These are phyloP conservation scores for Staurois parvus DNA, from an alignment of 2,797 vertebrate genomes.

Conservation along the genomic window DNA sequence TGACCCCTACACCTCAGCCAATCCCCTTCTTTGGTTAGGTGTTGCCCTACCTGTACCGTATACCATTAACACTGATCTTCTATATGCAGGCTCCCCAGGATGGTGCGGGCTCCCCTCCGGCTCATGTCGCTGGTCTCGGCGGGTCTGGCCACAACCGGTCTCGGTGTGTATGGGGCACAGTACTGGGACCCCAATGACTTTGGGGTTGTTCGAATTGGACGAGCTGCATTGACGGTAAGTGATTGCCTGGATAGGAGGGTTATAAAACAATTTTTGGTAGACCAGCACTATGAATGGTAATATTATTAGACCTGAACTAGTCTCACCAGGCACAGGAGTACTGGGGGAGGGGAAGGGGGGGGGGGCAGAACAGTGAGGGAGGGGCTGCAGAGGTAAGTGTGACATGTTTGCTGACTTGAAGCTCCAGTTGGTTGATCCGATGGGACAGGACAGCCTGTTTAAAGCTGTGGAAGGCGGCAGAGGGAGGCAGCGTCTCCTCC, in stretches of 20 bases:
- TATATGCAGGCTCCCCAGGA: constrained; percentile 72
- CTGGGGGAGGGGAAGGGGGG: no score
- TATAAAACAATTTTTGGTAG: no score
- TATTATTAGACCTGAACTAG: no score
- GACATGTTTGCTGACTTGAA: no score
- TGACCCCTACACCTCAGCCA: no score
- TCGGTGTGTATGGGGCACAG: constrained; percentile 81
- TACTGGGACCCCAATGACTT: constrained; percentile 88
- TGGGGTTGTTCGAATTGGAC: constrained; percentile 87
- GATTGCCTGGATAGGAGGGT: not conserved
- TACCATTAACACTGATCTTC: not conserved
- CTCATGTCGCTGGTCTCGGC: constrained; percentile 81
- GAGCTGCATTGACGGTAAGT: constrained; percentile 89
- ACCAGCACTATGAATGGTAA: no score
- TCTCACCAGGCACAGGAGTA: no score
- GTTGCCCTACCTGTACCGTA: not conserved
- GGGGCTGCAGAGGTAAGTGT: not conserved
- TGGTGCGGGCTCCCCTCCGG: constrained; percentile 84
- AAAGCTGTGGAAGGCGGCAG: no score
- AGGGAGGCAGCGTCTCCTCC: no score
- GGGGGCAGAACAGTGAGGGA: not conserved
- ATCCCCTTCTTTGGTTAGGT: no score
- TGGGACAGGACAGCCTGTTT: no score
- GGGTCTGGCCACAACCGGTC: constrained; percentile 82
- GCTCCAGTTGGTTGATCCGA: no score